Evolutionary conservation across 2,113 vertebrate genomes (phyloP), one percentile per base, ranked within the genome.

Genomic region (Meriones unguiculatus): DNA sequence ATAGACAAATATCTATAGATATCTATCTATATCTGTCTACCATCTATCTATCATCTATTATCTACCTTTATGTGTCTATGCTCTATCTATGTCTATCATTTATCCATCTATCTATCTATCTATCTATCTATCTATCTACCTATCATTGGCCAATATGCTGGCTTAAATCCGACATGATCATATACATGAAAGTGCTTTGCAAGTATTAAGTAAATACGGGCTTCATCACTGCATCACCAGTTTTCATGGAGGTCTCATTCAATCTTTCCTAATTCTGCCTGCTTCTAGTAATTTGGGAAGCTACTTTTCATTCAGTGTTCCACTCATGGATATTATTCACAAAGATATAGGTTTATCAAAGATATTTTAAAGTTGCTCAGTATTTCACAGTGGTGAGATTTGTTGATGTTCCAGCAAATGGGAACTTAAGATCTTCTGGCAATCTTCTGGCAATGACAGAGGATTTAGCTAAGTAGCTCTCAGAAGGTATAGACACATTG

Each of bases 381-480:
- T 80, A 94, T 81, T 73, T 41, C 57, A 67, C 28, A 62, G 15
- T 86, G 20, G n/a, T 78, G 89, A 75, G 32, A 69, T 7, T 81
- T 64, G 70, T 50, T 87, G 82, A 30, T 30, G 5, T 89, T 67
- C 75, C 50, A 84, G 2, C 10, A 85, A 25, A n/a, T 76, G 52
- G 1, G 12, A 59, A 70, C 35, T 64, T 76, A n/a, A n/a, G n/a
- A n/a, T n/a, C n/a, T n/a, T n/a, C n/a, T n/a, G n/a, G n/a, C n/a
- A n/a, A n/a, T n/a, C 5, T 1, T 38, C 38, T 5, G 0, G 7
- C 54, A 17, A 22, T 3, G 1, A 25, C 18, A 30, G 25, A 38
- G 35, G 41, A 18, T 3, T 13, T 52, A 91, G 57, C 46, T 11
- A 20, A 3, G 46, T 50, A 50, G 50, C 50, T 52, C 46, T 52